Conservation (phyloP, 2,113 vertebrate species). For the Peromyscus californicus region DNA sequence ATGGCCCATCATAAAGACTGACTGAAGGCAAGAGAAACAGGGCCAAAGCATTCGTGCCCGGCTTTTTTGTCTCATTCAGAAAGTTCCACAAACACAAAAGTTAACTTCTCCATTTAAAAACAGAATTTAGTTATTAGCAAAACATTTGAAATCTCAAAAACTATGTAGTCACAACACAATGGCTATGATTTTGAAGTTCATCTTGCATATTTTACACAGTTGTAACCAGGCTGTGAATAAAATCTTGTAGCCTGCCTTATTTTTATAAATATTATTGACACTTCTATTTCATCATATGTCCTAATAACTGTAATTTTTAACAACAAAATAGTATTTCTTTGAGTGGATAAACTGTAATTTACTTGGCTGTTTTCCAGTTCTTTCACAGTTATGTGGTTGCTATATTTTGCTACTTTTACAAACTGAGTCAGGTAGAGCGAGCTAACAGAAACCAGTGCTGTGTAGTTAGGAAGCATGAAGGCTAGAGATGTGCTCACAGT, state of each 20-base stretch:
- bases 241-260: background rate
- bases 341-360: conserved; percentile 45
- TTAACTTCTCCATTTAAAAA: background rate
- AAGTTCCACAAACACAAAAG: background rate
- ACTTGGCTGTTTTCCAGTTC: background rate
- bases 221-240: background rate
- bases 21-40: background rate
- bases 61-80: background rate
- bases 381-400: conserved; percentile 37
- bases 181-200: background rate
- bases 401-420: background rate
- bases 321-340: conserved; percentile 1
- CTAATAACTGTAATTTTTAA: conserved; percentile 55
- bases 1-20: background rate
- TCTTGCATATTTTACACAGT: background rate
- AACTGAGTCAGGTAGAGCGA: background rate
- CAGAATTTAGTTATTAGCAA: background rate
- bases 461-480: background rate
- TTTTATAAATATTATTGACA: background rate
- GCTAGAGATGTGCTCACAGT: fast-evolving
- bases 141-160: background rate
- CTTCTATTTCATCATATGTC: background rate
- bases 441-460: background rate
- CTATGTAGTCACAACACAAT: background rate
- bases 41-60: background rate